Conservation (phyloP, 2,888 invertebrate genomes). For the Ellobium chinense region DNA sequence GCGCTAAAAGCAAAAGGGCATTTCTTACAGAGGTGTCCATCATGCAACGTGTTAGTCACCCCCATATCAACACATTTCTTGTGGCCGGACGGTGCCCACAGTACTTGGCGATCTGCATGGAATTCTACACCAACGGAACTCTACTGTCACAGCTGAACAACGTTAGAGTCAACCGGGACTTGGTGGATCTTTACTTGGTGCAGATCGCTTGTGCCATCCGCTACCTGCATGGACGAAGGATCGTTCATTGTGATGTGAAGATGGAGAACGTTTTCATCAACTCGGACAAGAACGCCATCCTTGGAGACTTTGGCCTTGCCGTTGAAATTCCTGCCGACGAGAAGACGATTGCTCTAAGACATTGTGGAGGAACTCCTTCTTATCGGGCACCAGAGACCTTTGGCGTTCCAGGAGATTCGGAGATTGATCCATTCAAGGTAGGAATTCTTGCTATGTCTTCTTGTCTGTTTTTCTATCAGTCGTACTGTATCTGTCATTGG, state of each 20-base stretch:
- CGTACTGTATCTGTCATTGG: too few species aligned
- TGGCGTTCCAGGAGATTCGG: background rate
- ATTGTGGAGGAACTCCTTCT: background rate
- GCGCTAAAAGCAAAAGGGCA: too few species aligned
- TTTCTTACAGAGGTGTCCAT: background rate
- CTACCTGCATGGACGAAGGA: background rate
- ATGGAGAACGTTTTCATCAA: background rate
- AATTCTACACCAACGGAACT: background rate
- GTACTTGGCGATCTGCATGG: constrained; percentile 4
- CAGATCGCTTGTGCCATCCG: background rate
- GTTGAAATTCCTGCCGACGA: background rate
- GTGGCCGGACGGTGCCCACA: background rate
- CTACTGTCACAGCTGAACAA: background rate
- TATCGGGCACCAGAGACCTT: background rate
- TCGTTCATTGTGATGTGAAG: background rate
- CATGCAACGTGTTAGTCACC: background rate
- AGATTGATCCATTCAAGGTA: background rate
- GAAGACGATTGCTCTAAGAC: background rate
- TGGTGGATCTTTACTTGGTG: background rate
- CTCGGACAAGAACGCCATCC: background rate
- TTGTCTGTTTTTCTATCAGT: too few species aligned
- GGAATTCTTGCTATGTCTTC: too few species aligned
- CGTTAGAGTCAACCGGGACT: background rate
- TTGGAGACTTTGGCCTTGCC: constrained; percentile 3
- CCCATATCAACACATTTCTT: background rate